These are phyloP conservation scores for Neomonachus schauinslandi DNA, from an alignment of 2,113 vertebrate genomes.

Conservation along the genomic window DNA sequence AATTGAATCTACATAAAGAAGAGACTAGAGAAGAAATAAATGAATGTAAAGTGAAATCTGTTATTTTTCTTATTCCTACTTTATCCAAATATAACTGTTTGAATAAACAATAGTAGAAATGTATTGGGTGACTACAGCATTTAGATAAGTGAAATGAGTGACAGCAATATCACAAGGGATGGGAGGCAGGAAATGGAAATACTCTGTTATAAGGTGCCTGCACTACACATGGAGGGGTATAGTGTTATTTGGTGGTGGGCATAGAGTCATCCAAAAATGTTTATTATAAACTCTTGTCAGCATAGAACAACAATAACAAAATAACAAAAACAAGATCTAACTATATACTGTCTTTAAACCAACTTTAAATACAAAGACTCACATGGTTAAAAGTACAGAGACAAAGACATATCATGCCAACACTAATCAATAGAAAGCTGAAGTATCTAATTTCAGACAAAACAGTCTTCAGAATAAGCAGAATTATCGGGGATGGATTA, in stretches of 20 bases:
- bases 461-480: neutral
- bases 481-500: neutral
- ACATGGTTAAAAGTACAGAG: neutral
- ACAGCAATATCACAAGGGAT: neutral
- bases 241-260: neutral
- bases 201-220: neutral
- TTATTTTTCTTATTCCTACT: neutral
- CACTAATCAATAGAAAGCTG: neutral
- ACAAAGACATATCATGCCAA: neutral
- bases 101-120: neutral
- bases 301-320: neutral
- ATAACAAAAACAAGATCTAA: neutral
- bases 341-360: neutral
- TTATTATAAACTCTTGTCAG: neutral
- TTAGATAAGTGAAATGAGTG: neutral
- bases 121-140: neutral
- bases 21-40: neutral
- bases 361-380: neutral
- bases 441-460: neutral
- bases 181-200: neutral
- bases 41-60: neutral
- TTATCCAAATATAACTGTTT: neutral
- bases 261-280: neutral
- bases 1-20: neutral
- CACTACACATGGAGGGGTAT: rapidly evolving